Evolutionary conservation across 2,888 invertebrate species (phyloP).

Genomic region (Apantesis nais): DNA sequence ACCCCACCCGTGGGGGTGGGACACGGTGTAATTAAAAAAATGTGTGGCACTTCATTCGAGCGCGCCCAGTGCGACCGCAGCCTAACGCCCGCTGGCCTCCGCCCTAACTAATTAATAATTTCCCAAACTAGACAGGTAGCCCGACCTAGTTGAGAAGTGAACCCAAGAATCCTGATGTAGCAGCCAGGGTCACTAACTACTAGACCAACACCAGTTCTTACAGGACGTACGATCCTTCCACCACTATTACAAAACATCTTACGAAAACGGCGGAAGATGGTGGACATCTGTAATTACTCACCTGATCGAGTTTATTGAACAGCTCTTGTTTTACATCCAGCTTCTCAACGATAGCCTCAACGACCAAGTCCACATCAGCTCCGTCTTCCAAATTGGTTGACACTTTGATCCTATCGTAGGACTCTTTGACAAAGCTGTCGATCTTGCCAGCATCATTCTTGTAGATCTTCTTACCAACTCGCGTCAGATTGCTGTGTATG

Average conservation of each 20-base stretch:
- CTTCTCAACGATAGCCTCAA: slow-evolving; percentile 95
- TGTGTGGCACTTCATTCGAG: slow-evolving; percentile 81
- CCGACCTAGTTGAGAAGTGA: too few relatives aligned
- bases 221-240: too few relatives aligned
- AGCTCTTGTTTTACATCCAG: slow-evolving; percentile 91
- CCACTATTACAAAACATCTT: neutral
- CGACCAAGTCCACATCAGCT: slow-evolving; percentile 86
- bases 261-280: neutral
- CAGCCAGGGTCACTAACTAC: too few relatives aligned
- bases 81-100: slow-evolving; percentile 49
- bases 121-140: slow-evolving; percentile 41
- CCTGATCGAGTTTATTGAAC: slow-evolving; percentile 89
- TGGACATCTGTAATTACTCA: slow-evolving; percentile 53
- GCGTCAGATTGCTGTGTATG: slow-evolving; percentile 89
- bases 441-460: slow-evolving; percentile 88
- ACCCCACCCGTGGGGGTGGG: slow-evolving; percentile 44
- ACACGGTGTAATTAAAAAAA: slow-evolving; percentile 79
- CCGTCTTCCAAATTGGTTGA: slow-evolving; percentile 85
- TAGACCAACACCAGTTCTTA: too few relatives aligned
- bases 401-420: slow-evolving; percentile 84
- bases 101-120: slow-evolving; percentile 76
- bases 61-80: slow-evolving; percentile 65
- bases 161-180: too few relatives aligned
- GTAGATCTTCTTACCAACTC: slow-evolving; percentile 92
- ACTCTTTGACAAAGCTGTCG: slow-evolving; percentile 88